Conservation (phyloP, 2,113 vertebrate species). For the Bujurquina vittata region DNA sequence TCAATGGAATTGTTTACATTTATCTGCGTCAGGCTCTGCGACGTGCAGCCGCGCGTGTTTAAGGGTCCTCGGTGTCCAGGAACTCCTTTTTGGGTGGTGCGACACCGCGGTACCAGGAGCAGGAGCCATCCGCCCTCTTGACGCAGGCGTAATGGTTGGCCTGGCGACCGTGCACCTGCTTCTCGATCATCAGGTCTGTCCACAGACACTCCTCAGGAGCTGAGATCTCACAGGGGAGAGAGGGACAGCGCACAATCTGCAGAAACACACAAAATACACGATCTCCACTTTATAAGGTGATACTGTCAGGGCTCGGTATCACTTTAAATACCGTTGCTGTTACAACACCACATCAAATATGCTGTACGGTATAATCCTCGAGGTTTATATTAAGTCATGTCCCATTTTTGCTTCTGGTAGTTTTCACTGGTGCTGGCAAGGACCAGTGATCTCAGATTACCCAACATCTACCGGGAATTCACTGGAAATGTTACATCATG, state of each 20-base stretch:
- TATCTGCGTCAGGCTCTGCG: constrained; percentile 73
- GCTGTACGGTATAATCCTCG: not conserved
- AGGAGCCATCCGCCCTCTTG: constrained; percentile 93
- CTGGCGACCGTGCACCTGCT: constrained; percentile 95
- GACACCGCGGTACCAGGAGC: constrained; percentile 95
- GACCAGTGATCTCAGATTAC: not conserved
- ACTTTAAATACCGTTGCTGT: not conserved
- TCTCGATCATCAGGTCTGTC: constrained; percentile 99
- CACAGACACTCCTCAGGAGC: constrained; percentile 95
- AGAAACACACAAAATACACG: constrained; percentile 32
- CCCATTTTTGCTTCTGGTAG: not conserved
- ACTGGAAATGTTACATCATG: not conserved
- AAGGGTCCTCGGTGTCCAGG: constrained; percentile 96
- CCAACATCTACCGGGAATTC: not conserved
- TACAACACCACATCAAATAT: not conserved
- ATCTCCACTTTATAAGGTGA: not conserved
- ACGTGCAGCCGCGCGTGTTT: constrained; percentile 61
- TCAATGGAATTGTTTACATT: constrained; percentile 57
- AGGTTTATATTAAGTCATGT: not conserved
- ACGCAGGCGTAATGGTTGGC: constrained; percentile 97
- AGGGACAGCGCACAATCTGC: constrained; percentile 93
- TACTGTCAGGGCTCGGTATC: not conserved
- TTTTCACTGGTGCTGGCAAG: not conserved
- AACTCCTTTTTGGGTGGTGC: constrained; percentile 97
- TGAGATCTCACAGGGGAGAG: constrained; percentile 91